Evolutionary conservation across 2,888 invertebrate species (phyloP).

Genomic region (Hetaerina titia): DNA sequence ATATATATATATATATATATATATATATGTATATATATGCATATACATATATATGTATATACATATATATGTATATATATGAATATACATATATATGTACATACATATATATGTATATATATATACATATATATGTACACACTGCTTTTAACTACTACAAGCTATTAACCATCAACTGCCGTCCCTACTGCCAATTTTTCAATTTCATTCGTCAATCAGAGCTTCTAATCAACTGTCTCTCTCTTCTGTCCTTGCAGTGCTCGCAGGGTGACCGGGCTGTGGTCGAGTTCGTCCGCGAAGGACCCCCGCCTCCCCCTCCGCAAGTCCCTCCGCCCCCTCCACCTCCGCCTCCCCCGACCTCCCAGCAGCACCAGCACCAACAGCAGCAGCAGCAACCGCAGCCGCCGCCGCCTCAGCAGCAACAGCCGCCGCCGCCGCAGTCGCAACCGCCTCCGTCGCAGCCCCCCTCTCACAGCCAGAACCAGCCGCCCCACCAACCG

Average conservation of each 20-base stretch:
- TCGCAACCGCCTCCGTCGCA: slow-evolving; percentile 54
- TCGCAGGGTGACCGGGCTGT: slow-evolving; percentile 55
- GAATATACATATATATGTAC: too few relatives aligned
- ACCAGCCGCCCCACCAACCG: slow-evolving; percentile 69
- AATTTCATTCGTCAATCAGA: too few relatives aligned
- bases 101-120: too few relatives aligned
- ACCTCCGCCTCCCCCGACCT: slow-evolving; percentile 64
- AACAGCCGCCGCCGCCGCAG: slow-evolving; percentile 58
- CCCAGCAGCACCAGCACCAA: slow-evolving; percentile 61
- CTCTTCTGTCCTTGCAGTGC: background rate
- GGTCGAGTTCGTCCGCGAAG: slow-evolving; percentile 61
- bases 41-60: too few relatives aligned
- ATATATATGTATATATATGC: too few relatives aligned
- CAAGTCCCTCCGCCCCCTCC: slow-evolving; percentile 68
- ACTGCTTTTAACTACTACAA: too few relatives aligned
- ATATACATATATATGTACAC: too few relatives aligned
- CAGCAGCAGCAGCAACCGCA: slow-evolving; percentile 65
- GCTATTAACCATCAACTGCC: too few relatives aligned
- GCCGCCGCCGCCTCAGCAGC: slow-evolving; percentile 56
- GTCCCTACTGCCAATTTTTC: too few relatives aligned
- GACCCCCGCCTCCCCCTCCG: slow-evolving; percentile 67
- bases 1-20: too few relatives aligned
- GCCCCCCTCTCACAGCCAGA: slow-evolving; percentile 49
- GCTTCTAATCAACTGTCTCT: background rate
- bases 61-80: too few relatives aligned